Evolutionary conservation across 1,140 invertebrate species (phyloP).

Genomic region (Atta cephalotes): DNA sequence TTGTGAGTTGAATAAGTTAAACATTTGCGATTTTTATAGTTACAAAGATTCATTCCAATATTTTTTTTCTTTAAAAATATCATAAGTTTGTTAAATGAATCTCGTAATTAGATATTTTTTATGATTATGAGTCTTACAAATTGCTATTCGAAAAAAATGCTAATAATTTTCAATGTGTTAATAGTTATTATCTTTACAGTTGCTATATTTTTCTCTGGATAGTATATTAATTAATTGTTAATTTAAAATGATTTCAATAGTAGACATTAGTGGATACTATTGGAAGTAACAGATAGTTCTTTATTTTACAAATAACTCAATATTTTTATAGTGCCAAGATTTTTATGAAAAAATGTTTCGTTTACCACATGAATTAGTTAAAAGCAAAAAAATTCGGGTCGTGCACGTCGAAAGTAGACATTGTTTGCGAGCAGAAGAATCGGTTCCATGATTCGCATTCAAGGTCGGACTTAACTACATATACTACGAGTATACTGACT

Average conservation of each 20-base stretch:
- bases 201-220: not conserved
- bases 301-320: not conserved
- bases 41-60: not conserved
- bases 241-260: not conserved
- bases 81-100: too few species aligned
- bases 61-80: not conserved
- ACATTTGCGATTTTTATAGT: not conserved
- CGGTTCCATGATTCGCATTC: constrained; percentile 71
- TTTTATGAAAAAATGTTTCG: not conserved
- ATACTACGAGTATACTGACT: constrained; percentile 57
- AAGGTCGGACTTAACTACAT: constrained; percentile 65
- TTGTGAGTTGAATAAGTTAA: not conserved
- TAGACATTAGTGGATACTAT: not conserved
- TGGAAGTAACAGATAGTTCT: not conserved
- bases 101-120: not conserved
- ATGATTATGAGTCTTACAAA: not conserved
- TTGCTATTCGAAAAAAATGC: not conserved
- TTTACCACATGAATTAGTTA: constrained; percentile 12
- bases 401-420: constrained; percentile 45
- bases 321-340: not conserved
- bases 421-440: constrained; percentile 58
- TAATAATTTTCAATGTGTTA: not conserved
- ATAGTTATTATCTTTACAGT: not conserved
- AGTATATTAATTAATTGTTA: not conserved
- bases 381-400: not conserved